Percentiles rank a stretch among this genome's conserved stretches.
phyloP scores from a whole-genome alignment of 2,888 invertebrate genomes.

The Julus scandinavius region DNA sequence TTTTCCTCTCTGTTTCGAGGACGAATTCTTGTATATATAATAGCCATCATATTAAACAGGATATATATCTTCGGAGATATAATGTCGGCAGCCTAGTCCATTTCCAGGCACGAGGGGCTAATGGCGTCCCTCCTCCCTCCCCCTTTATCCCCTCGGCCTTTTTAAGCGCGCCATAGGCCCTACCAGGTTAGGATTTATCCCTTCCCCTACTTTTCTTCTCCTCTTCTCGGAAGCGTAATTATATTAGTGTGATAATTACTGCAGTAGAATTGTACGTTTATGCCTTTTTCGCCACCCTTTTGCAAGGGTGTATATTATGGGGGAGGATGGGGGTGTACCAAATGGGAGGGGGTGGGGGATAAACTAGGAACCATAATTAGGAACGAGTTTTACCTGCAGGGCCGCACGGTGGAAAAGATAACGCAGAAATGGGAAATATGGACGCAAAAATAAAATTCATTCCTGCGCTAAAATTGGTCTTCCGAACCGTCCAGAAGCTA shows the following conservation, averaged over 20 bases:
- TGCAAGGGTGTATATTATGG: background rate
- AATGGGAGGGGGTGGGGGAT: background rate
- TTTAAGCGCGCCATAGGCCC: background rate
- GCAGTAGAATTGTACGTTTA: slow-evolving; percentile 50
- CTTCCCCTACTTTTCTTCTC: slow-evolving; percentile 44
- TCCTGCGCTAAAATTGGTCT: background rate
- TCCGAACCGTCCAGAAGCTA: background rate
- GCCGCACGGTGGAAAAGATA: background rate
- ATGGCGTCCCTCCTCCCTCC: background rate
- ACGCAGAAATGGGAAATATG: background rate
- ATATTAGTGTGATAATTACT: slow-evolving; percentile 55
- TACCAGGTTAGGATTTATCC: slow-evolving; percentile 46
- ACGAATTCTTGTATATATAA: slow-evolving; percentile 42
- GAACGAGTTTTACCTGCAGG: slow-evolving; percentile 39
- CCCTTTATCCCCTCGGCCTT: slow-evolving; percentile 25
- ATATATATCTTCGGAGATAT: slow-evolving; percentile 48
- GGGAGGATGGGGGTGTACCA: background rate
- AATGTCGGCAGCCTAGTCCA: slow-evolving; percentile 45
- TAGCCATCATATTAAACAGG: slow-evolving; percentile 46
- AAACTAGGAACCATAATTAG: slow-evolving; percentile 41
- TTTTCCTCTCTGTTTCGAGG: slow-evolving; percentile 27
- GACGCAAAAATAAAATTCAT: background rate
- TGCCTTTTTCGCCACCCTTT: slow-evolving; percentile 49
- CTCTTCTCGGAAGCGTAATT: slow-evolving; percentile 52
- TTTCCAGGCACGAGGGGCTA: background rate